phyloP scores from a whole-genome alignment of 2,888 invertebrate species.

The Seira ritae region DNA sequence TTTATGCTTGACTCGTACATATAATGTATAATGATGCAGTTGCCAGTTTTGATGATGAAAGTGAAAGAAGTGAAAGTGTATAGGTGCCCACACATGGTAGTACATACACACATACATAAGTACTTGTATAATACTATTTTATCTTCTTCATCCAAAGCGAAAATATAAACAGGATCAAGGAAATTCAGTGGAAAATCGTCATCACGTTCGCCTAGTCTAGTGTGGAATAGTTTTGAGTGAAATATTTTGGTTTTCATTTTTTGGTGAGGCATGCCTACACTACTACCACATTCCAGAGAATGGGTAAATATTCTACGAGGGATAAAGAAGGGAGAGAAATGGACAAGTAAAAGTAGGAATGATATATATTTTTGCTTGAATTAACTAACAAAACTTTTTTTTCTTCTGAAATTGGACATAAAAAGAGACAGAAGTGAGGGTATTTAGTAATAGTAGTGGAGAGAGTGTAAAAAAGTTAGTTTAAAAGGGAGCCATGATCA shows the following conservation, averaged over 20 bases:
- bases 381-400: constrained; percentile 58
- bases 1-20: background rate
- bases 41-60: no score
- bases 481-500: constrained; percentile 35
- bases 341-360: constrained; percentile 55
- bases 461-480: constrained; percentile 23
- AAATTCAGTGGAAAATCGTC: constrained; percentile 8
- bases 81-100: background rate
- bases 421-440: constrained; percentile 11
- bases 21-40: no score
- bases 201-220: background rate
- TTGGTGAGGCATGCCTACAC: background rate
- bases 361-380: constrained; percentile 58
- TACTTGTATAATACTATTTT: background rate
- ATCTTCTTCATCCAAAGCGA: constrained; percentile 28
- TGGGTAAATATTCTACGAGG: constrained; percentile 1
- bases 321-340: constrained; percentile 41
- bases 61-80: no score
- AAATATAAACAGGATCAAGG: constrained; percentile 52
- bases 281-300: background rate
- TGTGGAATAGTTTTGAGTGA: background rate
- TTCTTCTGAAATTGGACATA: constrained; percentile 46
- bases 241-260: no score
- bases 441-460: constrained; percentile 13
- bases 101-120: no score